Percentiles rank a stretch among this genome's conserved stretches.
These are phyloP conservation scores for Xestobium rufovillosum DNA, from an alignment of 2,888 invertebrate genomes.

Conservation along the genomic window DNA sequence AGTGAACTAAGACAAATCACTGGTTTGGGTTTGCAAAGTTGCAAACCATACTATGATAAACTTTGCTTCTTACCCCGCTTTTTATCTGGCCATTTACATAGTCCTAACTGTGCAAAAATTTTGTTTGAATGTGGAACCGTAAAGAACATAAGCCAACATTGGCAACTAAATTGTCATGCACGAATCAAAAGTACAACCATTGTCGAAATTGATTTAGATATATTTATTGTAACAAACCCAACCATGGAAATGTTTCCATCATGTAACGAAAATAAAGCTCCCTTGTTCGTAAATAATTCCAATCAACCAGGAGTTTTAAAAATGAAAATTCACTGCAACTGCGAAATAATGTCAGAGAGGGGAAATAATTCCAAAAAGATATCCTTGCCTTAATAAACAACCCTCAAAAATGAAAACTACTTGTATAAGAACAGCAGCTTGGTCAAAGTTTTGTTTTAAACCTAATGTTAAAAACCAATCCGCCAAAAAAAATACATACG, in stretches of 20 bases:
- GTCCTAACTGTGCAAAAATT: not conserved
- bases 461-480: slow-evolving; percentile 7
- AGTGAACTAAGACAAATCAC: slow-evolving; percentile 16
- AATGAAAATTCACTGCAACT: slow-evolving; percentile 15
- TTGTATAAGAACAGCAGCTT: slow-evolving; percentile 12
- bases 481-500: slow-evolving; percentile 5
- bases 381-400: slow-evolving; percentile 10
- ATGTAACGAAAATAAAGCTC: too few species aligned
- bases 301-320: slow-evolving; percentile 12
- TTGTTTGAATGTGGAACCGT: slow-evolving; percentile 3
- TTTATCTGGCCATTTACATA: slow-evolving; percentile 4
- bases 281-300: not conserved
- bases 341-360: slow-evolving; percentile 8
- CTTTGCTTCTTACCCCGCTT: slow-evolving; percentile 4
- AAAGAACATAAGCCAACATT: not conserved
- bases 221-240: slow-evolving; percentile 15
- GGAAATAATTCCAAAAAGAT: slow-evolving; percentile 15
- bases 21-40: slow-evolving; percentile 8
- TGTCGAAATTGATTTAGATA: slow-evolving; percentile 1
- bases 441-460: slow-evolving; percentile 15
- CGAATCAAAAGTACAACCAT: not conserved
- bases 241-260: slow-evolving; percentile 9
- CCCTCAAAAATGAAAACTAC: too few species aligned
- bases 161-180: slow-evolving; percentile 4
- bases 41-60: slow-evolving; percentile 5